A percentile compares a stretch with the other conserved stretches of the same genome.
phyloP scores from a whole-genome alignment of 2,113 vertebrate genomes.

The Indicator indicator region DNA sequence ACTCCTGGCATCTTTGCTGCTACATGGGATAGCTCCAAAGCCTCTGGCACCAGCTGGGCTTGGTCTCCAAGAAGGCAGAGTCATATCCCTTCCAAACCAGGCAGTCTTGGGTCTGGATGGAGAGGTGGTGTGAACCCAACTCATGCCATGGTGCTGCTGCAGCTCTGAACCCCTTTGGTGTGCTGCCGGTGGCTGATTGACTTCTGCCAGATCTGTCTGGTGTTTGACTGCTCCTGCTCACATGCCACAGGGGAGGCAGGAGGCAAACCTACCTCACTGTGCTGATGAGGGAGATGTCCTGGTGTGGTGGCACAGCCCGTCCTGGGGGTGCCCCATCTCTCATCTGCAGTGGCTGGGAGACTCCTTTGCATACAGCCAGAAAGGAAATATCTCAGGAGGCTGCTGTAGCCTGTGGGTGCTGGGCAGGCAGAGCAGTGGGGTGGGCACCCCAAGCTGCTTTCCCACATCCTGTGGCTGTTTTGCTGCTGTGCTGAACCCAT shows the following conservation, averaged over 20 bases:
- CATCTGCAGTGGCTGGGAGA: neutral
- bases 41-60: neutral
- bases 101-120: neutral
- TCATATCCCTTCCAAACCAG: neutral
- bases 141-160: neutral
- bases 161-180: neutral
- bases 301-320: neutral
- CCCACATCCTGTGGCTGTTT: rapidly evolving
- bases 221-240: neutral
- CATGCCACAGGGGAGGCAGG: neutral
- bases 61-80: rapidly evolving
- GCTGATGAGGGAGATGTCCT: neutral
- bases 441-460: neutral
- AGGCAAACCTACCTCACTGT: neutral
- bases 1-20: neutral
- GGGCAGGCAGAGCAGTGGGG: rapidly evolving
- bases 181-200: rapidly evolving
- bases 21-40: rapidly evolving
- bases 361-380: neutral
- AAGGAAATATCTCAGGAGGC: neutral
- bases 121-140: neutral
- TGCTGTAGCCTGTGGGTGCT: neutral
- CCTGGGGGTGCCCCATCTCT: neutral
- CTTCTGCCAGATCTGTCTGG: neutral
- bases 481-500: neutral